A percentile compares a stretch with the other conserved stretches of the same genome.
Conservation (phyloP, 2,888 invertebrate species). For the Drepana falcataria region DNA sequence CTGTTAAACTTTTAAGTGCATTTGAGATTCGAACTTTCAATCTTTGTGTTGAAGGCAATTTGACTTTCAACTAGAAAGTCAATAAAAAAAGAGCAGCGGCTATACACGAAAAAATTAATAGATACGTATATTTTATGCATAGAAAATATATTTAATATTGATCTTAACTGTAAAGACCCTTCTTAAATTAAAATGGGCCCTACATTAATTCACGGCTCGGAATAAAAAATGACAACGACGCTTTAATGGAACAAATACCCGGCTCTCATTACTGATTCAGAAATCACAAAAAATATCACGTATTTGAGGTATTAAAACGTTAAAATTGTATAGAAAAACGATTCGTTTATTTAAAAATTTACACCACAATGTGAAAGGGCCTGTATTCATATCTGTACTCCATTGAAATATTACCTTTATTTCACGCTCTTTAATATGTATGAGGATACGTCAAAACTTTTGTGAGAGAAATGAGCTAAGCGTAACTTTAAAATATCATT, state of each 20-base stretch:
- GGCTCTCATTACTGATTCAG: not conserved
- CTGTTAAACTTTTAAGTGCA: too few species aligned
- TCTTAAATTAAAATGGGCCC: not conserved
- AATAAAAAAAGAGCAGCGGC: too few species aligned
- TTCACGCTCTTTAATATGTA: slow-evolving; percentile 53
- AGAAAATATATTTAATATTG: too few species aligned
- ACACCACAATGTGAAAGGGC: slow-evolving; percentile 19
- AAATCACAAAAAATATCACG: not conserved
- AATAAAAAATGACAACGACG: not conserved
- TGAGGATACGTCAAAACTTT: slow-evolving; percentile 49
- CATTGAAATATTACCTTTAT: slow-evolving; percentile 37
- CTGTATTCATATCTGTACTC: slow-evolving; percentile 24
- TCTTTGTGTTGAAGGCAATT: too few species aligned
- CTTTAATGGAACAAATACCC: not conserved
- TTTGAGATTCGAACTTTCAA: too few species aligned
- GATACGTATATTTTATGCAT: too few species aligned
- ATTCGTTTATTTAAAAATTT: slow-evolving; percentile 25
- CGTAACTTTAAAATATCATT: slow-evolving; percentile 42
- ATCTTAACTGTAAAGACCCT: too few species aligned
- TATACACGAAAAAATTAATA: too few species aligned
- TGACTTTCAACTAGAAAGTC: too few species aligned
- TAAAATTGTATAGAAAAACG: slow-evolving; percentile 9
- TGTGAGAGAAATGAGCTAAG: slow-evolving; percentile 34
- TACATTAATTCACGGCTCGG: not conserved
- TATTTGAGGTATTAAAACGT: not conserved